Percentiles rank a stretch among this genome's conserved stretches.
phyloP scores from a whole-genome alignment of 2,888 invertebrate genomes.

The Acleris cristana region DNA sequence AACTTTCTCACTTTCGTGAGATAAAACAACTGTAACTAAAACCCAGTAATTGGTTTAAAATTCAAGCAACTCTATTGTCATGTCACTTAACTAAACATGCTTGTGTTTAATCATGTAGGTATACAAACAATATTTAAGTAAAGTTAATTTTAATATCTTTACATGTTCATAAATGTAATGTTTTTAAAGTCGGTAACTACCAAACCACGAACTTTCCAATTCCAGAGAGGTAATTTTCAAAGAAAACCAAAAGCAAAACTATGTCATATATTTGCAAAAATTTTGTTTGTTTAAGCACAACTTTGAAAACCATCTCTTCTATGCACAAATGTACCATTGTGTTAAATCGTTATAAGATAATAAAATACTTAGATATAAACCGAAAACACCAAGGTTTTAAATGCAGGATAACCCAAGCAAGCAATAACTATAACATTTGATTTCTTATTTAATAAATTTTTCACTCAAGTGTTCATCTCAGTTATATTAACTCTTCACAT shows the following conservation, averaged over 20 bases:
- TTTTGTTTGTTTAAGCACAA: not conserved
- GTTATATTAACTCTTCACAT: slow-evolving; percentile 1
- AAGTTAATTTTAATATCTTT: too few species aligned
- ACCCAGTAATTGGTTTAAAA: not conserved
- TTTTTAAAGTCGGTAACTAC: not conserved
- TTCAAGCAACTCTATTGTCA: not conserved
- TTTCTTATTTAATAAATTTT: slow-evolving; percentile 8
- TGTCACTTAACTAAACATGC: slow-evolving; percentile 7
- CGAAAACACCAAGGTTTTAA: slow-evolving; percentile 8
- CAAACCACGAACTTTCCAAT: not conserved
- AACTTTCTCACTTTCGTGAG: too few species aligned
- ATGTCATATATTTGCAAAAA: not conserved
- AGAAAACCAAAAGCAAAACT: not conserved
- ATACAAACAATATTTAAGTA: too few species aligned
- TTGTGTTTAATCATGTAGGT: not conserved
- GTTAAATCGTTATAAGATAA: too few species aligned
- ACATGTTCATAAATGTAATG: not conserved
- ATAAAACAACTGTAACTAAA: too few species aligned
- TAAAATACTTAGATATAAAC: not conserved
- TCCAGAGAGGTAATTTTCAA: not conserved
- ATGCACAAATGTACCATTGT: too few species aligned
- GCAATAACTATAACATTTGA: slow-evolving; percentile 2
- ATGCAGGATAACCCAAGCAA: slow-evolving; percentile 18
- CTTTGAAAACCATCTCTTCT: not conserved
- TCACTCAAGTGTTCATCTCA: not conserved